phyloP scores from a whole-genome alignment of 2,888 invertebrate genomes.

The Caenorhabditis drosophilae region DNA sequence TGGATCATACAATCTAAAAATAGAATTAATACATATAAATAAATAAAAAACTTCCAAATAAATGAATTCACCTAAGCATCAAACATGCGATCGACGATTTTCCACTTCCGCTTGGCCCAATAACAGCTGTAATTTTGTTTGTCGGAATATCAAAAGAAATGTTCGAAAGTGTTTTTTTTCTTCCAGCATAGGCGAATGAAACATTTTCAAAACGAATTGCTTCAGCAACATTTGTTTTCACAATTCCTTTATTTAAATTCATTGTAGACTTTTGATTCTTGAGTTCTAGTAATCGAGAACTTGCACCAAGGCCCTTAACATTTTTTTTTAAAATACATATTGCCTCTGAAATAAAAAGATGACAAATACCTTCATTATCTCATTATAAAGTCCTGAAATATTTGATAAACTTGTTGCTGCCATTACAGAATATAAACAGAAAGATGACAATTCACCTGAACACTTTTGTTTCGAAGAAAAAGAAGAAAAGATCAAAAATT shows the following conservation, averaged over 20 bases:
- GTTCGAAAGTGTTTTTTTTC: slow-evolving; percentile 75
- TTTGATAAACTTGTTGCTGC: slow-evolving; percentile 51
- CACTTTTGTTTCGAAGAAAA: too few relatives aligned
- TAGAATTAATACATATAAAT: too few relatives aligned
- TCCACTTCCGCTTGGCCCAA: slow-evolving; percentile 90
- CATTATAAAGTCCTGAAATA: slow-evolving; percentile 87
- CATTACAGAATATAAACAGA: slow-evolving; percentile 82
- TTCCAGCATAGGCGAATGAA: slow-evolving; percentile 75
- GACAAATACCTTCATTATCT: slow-evolving; percentile 78
- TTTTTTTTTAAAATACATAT: not conserved
- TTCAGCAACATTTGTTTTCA: slow-evolving; percentile 14
- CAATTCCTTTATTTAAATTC: slow-evolving; percentile 75
- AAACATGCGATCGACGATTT: slow-evolving; percentile 88
- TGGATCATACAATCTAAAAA: slow-evolving; percentile 81
- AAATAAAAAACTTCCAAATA: too few relatives aligned
- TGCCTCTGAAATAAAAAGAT: too few relatives aligned
- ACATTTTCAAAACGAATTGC: slow-evolving; percentile 77
- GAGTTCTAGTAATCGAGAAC: slow-evolving; percentile 85
- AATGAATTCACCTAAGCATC: slow-evolving; percentile 77
- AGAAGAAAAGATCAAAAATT: too few relatives aligned
- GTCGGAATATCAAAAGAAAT: slow-evolving; percentile 77
- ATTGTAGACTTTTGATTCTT: slow-evolving; percentile 82
- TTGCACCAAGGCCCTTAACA: slow-evolving; percentile 82
- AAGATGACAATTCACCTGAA: slow-evolving; percentile 88
- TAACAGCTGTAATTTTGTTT: slow-evolving; percentile 80